These are phyloP conservation scores for Drosophila ogumai DNA, from an alignment of 1,140 invertebrate genomes.

Conservation along the genomic window DNA sequence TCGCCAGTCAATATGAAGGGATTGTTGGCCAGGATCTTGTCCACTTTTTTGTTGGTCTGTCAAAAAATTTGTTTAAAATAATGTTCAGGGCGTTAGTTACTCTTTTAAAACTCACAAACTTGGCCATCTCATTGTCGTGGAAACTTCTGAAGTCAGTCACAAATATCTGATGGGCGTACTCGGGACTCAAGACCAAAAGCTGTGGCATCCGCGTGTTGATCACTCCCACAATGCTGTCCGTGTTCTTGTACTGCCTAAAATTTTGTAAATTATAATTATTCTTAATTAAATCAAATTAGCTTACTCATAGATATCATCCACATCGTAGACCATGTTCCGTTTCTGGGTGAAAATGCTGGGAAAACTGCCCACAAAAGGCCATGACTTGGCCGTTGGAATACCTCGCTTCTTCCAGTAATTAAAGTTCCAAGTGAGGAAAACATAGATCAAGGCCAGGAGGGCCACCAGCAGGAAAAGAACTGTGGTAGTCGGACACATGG, in stretches of 20 bases:
- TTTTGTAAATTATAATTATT: not conserved
- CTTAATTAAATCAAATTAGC: not conserved
- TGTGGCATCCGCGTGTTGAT: conserved; percentile 55
- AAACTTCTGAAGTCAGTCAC: conserved; percentile 85
- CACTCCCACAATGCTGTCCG: conserved; percentile 60
- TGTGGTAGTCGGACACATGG: conserved; percentile 40
- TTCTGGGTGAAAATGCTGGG: conserved; percentile 67
- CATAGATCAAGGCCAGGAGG: conserved; percentile 59
- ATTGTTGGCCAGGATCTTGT: conserved; percentile 84
- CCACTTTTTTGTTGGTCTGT: conserved; percentile 69
- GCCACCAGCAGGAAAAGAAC: conserved; percentile 27
- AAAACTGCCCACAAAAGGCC: conserved; percentile 73
- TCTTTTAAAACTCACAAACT: conserved; percentile 41
- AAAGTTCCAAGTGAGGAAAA: conserved; percentile 79
- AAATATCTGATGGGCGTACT: conserved; percentile 85
- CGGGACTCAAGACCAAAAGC: conserved; percentile 85
- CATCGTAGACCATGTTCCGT: conserved; percentile 55
- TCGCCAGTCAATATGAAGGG: conserved; percentile 84
- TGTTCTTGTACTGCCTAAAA: conserved; percentile 51
- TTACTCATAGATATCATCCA: conserved; percentile 64
- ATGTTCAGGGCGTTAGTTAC: conserved; percentile 25
- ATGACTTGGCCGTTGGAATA: conserved; percentile 66
- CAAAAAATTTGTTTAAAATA: not conserved
- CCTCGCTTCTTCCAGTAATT: conserved; percentile 77
- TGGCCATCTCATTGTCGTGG: conserved; percentile 65